Evolutionary conservation across 2,797 vertebrate genomes (phyloP).

Genomic region (Rhinichthys osculus): DNA sequence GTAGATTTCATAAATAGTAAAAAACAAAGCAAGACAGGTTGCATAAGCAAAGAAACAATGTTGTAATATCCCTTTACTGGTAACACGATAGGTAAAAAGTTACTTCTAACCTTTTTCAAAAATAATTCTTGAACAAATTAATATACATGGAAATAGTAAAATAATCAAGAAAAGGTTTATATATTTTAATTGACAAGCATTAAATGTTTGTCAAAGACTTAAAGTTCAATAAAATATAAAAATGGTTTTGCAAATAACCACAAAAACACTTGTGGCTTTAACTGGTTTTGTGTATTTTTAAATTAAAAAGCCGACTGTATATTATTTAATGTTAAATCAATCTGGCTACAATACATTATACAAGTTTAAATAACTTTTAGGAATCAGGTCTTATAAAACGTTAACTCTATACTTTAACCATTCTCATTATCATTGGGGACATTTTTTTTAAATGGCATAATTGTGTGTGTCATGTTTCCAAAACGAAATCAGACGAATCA

Average conservation of each 20-base stretch:
- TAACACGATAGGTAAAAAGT: background rate
- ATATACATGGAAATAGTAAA: background rate
- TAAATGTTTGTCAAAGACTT: background rate
- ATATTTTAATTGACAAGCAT: background rate
- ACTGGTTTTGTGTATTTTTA: background rate
- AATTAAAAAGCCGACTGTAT: background rate
- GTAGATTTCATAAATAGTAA: background rate
- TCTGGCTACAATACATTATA: background rate
- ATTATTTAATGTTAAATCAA: background rate
- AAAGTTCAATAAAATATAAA: background rate
- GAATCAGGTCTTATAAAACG: background rate
- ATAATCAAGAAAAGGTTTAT: background rate
- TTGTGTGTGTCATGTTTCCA: background rate
- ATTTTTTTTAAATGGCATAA: background rate
- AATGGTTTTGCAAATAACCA: background rate
- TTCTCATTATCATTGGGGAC: background rate
- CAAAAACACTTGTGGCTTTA: too few species aligned
- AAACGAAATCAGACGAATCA: background rate
- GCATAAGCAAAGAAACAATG: background rate
- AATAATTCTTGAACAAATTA: background rate
- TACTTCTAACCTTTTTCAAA: background rate
- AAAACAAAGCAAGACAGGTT: background rate
- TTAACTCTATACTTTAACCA: background rate
- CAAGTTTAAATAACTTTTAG: background rate
- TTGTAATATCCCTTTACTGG: slow-evolving; percentile 1